Evolutionary conservation across 1,140 invertebrate genomes (phyloP).

Genomic region (Coboldia fuscipes): DNA sequence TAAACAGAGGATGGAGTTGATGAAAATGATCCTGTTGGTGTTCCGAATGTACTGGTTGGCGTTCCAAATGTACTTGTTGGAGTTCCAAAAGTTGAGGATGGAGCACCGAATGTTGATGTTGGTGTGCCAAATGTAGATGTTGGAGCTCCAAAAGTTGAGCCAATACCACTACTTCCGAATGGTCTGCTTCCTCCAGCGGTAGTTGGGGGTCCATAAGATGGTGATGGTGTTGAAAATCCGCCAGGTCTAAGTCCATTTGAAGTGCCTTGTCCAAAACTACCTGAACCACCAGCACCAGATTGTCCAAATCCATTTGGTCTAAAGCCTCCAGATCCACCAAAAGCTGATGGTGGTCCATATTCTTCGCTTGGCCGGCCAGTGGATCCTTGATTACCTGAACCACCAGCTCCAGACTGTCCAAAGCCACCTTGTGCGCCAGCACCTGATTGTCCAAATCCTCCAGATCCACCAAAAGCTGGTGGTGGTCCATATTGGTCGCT

Average conservation of each 20-base stretch:
- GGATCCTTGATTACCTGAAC: conserved; percentile 7
- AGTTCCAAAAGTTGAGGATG: neutral
- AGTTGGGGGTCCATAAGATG: no score
- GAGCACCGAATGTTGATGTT: neutral
- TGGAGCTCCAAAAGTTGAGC: neutral
- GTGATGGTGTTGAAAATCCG: no score
- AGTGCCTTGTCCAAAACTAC: conserved; percentile 6
- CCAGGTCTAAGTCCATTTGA: no score
- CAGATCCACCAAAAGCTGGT: conserved; percentile 13
- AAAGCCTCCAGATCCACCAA: conserved; percentile 12
- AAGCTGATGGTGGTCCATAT: conserved; percentile 6
- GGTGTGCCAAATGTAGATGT: neutral
- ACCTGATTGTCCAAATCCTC: conserved; percentile 7
- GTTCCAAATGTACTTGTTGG: neutral
- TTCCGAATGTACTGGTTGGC: neutral
- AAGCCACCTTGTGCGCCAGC: conserved; percentile 4
- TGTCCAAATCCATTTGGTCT: conserved; percentile 6
- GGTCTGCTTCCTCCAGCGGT: neutral
- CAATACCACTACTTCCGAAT: neutral
- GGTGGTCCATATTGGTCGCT: conserved; percentile 17
- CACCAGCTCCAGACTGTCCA: conserved; percentile 6
- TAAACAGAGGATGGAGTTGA: conserved; percentile 1
- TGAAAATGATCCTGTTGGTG: neutral
- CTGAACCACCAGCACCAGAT: conserved; percentile 3
- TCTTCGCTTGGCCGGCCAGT: conserved; percentile 6